Conservation (phyloP, 2,888 invertebrate genomes). For the Leucoptera coffeella region DNA sequence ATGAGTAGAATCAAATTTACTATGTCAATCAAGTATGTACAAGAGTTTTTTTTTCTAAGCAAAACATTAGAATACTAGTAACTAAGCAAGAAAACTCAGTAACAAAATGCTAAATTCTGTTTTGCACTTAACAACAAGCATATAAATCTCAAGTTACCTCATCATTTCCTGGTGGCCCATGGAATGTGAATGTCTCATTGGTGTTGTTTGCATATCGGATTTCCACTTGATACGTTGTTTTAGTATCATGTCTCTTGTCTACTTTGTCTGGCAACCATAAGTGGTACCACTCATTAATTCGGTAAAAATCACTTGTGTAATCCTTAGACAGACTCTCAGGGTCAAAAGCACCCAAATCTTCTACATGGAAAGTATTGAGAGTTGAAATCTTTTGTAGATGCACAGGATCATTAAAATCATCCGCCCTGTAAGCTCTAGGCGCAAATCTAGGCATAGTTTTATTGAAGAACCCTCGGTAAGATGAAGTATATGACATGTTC, state of each 20-base stretch:
- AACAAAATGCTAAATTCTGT: too few relatives aligned
- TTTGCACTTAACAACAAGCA: neutral
- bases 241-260: slow-evolving; percentile 77
- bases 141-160: slow-evolving; percentile 45
- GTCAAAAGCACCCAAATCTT: slow-evolving; percentile 81
- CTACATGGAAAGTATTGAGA: slow-evolving; percentile 81
- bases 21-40: too few relatives aligned
- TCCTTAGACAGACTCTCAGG: slow-evolving; percentile 74
- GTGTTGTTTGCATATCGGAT: slow-evolving; percentile 91
- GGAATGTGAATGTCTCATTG: slow-evolving; percentile 94
- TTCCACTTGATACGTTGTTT: slow-evolving; percentile 90
- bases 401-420: slow-evolving; percentile 94
- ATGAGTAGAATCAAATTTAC: too few relatives aligned
- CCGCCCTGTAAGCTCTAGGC: slow-evolving; percentile 83
- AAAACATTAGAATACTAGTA: too few relatives aligned
- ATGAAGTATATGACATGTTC: slow-evolving; percentile 89
- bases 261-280: slow-evolving; percentile 88
- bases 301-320: slow-evolving; percentile 85
- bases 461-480: slow-evolving; percentile 93
- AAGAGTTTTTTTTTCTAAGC: too few relatives aligned
- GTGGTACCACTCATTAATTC: slow-evolving; percentile 91
- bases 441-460: slow-evolving; percentile 92
- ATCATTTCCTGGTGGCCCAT: slow-evolving; percentile 87
- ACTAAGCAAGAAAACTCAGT: too few relatives aligned
- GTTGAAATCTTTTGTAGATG: slow-evolving; percentile 91